Conservation (phyloP, 2,797 vertebrate genomes). For the Phalanger gymnotis region DNA sequence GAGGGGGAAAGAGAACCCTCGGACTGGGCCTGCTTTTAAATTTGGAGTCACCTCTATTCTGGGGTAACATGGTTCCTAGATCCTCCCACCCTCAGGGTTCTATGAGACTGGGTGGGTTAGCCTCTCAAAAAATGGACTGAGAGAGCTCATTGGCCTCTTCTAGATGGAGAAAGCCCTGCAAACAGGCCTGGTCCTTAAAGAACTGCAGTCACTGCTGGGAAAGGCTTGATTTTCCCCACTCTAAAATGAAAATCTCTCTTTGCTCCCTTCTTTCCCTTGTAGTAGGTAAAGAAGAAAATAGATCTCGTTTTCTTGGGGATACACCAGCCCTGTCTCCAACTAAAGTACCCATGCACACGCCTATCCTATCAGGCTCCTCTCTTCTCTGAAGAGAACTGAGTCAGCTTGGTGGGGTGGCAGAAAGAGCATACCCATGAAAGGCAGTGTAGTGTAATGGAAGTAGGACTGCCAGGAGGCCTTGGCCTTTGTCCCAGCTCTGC, state of each 20-base stretch:
- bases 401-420: neutral
- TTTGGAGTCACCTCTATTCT: neutral
- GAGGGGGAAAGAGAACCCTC: neutral
- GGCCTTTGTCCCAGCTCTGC: neutral
- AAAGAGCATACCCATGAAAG: neutral
- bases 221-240: neutral
- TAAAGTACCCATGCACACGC: neutral
- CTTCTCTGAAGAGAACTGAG: neutral
- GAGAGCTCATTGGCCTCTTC: neutral
- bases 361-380: too few relatives aligned
- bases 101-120: neutral
- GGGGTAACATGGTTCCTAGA: neutral
- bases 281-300: neutral
- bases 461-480: neutral
- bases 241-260: neutral
- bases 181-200: neutral
- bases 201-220: neutral
- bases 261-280: neutral
- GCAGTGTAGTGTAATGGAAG: neutral
- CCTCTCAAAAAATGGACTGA: neutral
- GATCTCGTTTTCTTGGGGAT: neutral
- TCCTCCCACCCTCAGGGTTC: neutral
- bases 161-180: neutral
- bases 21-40: neutral
- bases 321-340: neutral